phyloP scores from a whole-genome alignment of 2,113 vertebrate genomes.

The Loxodonta africana region DNA sequence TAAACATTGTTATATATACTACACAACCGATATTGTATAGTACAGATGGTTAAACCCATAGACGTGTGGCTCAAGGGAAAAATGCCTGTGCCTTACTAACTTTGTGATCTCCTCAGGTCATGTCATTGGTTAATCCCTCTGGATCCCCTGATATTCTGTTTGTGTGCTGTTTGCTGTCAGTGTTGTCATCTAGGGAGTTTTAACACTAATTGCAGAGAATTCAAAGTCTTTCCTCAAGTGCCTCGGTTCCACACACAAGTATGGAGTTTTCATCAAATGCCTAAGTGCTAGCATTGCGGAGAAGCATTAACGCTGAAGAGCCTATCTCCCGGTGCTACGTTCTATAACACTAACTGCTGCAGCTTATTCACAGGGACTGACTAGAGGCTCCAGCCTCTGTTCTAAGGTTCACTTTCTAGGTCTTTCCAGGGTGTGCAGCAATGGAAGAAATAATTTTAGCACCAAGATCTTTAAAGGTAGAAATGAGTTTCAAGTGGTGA shows the following conservation, averaged over 20 bases:
- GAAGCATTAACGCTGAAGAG: neutral
- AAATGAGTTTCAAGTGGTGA: slow-evolving; percentile 43
- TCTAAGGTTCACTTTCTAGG: neutral
- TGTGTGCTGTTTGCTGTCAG: neutral
- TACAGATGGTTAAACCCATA: neutral
- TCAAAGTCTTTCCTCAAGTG: neutral
- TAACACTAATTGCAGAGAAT: neutral
- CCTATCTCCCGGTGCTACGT: neutral
- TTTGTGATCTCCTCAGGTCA: neutral
- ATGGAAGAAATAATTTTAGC: neutral
- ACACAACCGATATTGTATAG: no score
- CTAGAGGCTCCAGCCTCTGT: neutral
- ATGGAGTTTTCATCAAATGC: neutral
- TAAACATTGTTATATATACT: neutral
- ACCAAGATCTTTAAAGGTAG: neutral
- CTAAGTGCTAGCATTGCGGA: neutral
- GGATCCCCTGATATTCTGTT: neutral
- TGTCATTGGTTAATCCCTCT: neutral
- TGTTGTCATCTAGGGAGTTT: neutral
- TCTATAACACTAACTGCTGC: neutral
- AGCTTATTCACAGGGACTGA: neutral
- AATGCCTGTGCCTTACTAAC: neutral
- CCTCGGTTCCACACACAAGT: neutral
- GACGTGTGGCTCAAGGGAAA: neutral
- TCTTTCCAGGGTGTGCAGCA: neutral